Evolutionary conservation across 2,888 invertebrate genomes (phyloP), one percentile per base, ranked within the genome.

Genomic region (Tipula helvola): DNA sequence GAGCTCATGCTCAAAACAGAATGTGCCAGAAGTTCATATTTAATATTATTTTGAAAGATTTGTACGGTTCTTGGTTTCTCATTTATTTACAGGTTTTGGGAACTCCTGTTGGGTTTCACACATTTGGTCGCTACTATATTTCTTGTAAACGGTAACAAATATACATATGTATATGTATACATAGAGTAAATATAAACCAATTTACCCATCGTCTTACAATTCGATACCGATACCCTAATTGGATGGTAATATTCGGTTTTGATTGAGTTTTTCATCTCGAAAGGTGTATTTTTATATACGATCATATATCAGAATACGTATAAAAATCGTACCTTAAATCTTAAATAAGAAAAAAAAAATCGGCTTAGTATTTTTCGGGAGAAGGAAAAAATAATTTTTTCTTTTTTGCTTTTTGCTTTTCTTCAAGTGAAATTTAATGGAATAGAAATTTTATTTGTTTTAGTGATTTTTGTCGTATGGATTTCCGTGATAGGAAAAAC

Each of bases 381-480:
- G n/a, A 16, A 16, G 3, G 7, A 16, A 16, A 16, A 52, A 52
- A 52, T 52, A 16, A 12, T 44, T 44, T 44, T 44, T 44, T 44
- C 44, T 44, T 44, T 12, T 10, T n/a, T n/a, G n/a, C 44, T 10
- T 5, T 10, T 44, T 44, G 10, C 5, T 10, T 10, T 44, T 44
- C 44, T 28, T 71, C 71, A 71, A 28, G 71, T 71, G 71, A 71
- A 71, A 71, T 71, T 71, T 71, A 71, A 71, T 71, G 71, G 71
- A 71, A 71, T 71, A 71, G 71, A 71, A 71, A 71, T 71, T 71
- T 71, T 71, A 71, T 71, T 71, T 71, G 71, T 71, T 71, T 71
- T 28, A 71, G 71, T 71, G 71, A 71, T 71, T 28, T 71, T 71
- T 28, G 71, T 71, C 28, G 28, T 71, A 71, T 71, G 71, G 71